These are phyloP conservation scores for Phaenicophaeus curvirostris DNA, from an alignment of 2,797 vertebrate genomes.

Conservation along the genomic window DNA sequence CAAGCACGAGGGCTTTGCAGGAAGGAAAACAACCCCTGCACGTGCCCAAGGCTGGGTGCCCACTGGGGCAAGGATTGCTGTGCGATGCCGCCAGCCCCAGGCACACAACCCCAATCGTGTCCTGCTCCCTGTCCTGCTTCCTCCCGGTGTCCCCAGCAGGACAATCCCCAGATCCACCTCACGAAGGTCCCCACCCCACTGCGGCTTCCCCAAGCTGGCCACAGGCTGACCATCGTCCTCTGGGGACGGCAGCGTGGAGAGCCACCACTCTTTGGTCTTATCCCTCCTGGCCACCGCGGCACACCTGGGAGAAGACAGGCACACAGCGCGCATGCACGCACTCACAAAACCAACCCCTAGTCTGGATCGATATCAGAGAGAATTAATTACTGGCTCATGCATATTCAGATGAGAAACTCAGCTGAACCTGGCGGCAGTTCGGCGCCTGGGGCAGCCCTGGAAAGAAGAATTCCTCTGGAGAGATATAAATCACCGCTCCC, in stretches of 20 bases:
- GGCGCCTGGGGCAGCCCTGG: conserved; percentile 45
- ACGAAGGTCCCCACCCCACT: neutral
- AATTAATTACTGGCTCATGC: conserved; percentile 70
- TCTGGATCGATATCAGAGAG: conserved; percentile 59
- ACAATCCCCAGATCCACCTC: neutral
- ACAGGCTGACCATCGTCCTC: accelerated
- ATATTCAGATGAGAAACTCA: conserved; percentile 61
- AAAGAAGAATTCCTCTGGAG: conserved; percentile 62
- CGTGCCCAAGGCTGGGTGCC: neutral
- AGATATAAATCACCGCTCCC: conserved; percentile 59
- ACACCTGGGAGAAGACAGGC: conserved; percentile 20
- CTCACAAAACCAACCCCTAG: conserved; percentile 40
- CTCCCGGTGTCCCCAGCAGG: neutral
- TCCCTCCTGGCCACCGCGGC: neutral
- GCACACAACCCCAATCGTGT: accelerated
- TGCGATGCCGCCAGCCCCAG: neutral
- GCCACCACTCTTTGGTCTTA: accelerated
- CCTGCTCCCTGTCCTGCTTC: neutral
- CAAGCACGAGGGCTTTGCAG: neutral
- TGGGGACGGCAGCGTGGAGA: neutral
- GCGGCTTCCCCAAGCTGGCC: neutral
- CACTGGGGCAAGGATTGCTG: neutral
- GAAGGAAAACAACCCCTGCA: neutral
- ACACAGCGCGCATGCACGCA: neutral
- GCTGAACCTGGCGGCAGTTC: conserved; percentile 55